A percentile compares a stretch with the other conserved stretches of the same genome.
Evolutionary conservation across 2,797 vertebrate genomes (phyloP).

Genomic region (Mormyrops boulengeri): DNA sequence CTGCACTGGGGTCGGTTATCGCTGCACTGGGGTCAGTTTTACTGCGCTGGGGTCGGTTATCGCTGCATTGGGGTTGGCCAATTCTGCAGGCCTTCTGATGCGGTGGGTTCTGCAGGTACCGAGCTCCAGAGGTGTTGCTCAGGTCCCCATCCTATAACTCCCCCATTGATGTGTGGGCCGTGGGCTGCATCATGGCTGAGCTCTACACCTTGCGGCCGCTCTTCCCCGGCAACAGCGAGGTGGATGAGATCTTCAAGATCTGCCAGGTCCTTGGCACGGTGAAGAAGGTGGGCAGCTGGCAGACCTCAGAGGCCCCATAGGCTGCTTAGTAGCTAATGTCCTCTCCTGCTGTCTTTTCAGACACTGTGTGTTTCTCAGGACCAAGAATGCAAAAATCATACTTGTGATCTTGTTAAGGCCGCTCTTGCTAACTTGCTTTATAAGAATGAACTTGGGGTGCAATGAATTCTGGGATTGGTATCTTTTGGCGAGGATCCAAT

Average conservation of each 20-base stretch:
- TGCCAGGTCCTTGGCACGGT: conserved; percentile 96
- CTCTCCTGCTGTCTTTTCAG: not conserved
- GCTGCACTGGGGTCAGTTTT: too few species aligned
- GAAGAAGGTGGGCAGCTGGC: conserved; percentile 72
- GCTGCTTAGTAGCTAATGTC: not conserved
- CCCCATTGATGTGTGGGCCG: conserved; percentile 94
- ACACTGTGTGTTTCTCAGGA: not conserved
- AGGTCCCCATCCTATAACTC: conserved; percentile 86
- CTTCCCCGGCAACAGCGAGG: conserved; percentile 93
- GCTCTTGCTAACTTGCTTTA: not conserved
- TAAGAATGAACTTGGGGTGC: not conserved
- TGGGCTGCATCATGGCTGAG: conserved; percentile 97
- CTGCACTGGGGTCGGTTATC: not conserved
- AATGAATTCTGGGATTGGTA: not conserved
- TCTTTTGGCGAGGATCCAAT: not conserved
- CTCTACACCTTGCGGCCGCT: conserved; percentile 90
- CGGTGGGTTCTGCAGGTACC: conserved; percentile 68
- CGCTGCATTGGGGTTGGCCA: not conserved
- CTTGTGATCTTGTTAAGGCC: not conserved
- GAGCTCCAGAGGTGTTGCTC: conserved; percentile 90
- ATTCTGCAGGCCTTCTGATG: not conserved
- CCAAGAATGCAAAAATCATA: not conserved
- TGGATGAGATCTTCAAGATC: conserved; percentile 98
- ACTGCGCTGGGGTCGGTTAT: not conserved
- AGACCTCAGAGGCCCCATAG: not conserved